A percentile compares a stretch with the other conserved stretches of the same genome.
These are phyloP conservation scores for Calliopsis andreniformis DNA, from an alignment of 1,140 invertebrate genomes.

Conservation along the genomic window DNA sequence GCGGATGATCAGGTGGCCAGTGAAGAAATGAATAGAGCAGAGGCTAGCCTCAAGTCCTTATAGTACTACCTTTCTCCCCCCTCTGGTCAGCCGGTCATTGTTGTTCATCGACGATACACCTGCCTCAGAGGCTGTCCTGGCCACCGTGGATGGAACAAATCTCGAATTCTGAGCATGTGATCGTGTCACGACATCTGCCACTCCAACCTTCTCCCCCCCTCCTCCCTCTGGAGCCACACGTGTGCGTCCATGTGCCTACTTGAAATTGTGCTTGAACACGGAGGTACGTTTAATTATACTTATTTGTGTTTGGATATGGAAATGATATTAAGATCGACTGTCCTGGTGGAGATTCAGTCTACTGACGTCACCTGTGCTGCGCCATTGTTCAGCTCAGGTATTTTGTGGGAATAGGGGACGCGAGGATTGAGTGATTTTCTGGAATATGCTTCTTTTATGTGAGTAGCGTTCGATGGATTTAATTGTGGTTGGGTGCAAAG, in stretches of 20 bases:
- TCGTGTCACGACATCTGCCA: background rate
- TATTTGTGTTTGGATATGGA: too few relatives aligned
- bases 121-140: background rate
- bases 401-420: too few relatives aligned
- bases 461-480: too few relatives aligned
- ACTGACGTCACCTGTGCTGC: too few relatives aligned
- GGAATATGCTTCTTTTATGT: too few relatives aligned
- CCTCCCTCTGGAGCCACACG: background rate
- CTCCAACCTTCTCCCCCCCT: background rate
- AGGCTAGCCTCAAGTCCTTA: constrained; percentile 49
- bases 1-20: constrained; percentile 15
- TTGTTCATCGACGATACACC: constrained; percentile 28
- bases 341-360: too few relatives aligned
- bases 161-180: constrained; percentile 28
- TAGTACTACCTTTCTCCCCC: constrained; percentile 38
- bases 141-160: constrained; percentile 2
- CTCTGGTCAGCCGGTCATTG: constrained; percentile 16
- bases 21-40: constrained; percentile 44
- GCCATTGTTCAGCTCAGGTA: too few relatives aligned
- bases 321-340: too few relatives aligned
- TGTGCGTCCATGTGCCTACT: background rate
- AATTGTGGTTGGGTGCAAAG: too few relatives aligned
- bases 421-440: too few relatives aligned
- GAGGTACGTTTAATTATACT: too few relatives aligned
- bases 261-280: too few relatives aligned